Percentiles rank a stretch among this genome's conserved stretches.
phyloP scores from a whole-genome alignment of 2,113 vertebrate genomes.

The Calidris pygmaea region DNA sequence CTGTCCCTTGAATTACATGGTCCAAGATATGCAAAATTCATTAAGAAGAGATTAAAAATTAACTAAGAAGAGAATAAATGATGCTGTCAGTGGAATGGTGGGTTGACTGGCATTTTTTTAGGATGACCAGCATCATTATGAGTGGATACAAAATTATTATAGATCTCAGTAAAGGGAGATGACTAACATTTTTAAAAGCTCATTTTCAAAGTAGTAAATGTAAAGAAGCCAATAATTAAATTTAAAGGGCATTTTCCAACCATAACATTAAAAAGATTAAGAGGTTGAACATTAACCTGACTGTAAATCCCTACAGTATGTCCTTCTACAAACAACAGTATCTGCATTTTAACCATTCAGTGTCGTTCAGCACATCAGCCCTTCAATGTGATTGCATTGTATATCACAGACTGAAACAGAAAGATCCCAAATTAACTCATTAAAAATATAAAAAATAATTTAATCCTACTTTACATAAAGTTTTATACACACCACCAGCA shows the following conservation, averaged over 20 bases:
- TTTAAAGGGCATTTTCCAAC: constrained; percentile 18
- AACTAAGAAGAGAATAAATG: neutral
- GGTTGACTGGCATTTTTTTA: neutral
- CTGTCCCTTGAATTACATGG: neutral
- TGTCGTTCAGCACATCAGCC: neutral
- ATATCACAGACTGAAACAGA: neutral
- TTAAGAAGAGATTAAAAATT: neutral
- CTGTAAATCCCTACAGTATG: neutral
- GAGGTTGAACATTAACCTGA: constrained; percentile 27
- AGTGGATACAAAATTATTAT: neutral
- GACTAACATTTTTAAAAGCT: neutral
- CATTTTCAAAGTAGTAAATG: neutral
- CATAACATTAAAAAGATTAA: neutral
- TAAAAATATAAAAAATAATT: neutral
- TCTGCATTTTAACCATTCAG: neutral
- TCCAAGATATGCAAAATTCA: neutral
- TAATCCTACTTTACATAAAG: neutral
- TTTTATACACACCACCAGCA: neutral
- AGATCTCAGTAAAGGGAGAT: neutral
- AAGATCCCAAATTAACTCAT: neutral
- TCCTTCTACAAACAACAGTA: neutral
- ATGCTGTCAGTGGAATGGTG: neutral
- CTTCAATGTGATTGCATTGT: neutral
- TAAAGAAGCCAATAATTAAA: constrained; percentile 19
- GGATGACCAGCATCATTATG: neutral